Evolutionary conservation across 2,888 invertebrate species (phyloP).

Genomic region (Pachydiplax longipennis): DNA sequence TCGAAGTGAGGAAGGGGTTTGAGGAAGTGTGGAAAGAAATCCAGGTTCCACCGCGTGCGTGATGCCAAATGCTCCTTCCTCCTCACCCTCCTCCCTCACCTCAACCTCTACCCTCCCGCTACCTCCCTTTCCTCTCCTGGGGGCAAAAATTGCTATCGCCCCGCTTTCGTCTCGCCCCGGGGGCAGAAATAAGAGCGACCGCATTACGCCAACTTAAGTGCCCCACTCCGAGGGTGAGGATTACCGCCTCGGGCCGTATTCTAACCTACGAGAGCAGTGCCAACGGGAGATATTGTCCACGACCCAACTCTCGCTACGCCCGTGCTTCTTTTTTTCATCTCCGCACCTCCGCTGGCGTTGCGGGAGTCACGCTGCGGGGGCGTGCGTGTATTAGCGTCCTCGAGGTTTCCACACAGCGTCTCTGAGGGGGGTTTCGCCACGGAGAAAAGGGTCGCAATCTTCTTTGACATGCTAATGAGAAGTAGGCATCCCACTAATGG

Average conservation of each 20-base stretch:
- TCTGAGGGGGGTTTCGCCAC: background rate
- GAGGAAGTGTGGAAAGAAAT: conserved; percentile 31
- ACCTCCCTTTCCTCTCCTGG: background rate
- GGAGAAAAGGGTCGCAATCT: background rate
- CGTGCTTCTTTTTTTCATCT: background rate
- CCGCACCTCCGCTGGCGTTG: background rate
- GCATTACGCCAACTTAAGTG: conserved; percentile 43
- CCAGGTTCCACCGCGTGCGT: conserved; percentile 10
- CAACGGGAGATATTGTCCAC: conserved; percentile 18
- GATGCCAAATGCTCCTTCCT: conserved; percentile 8
- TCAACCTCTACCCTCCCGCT: background rate
- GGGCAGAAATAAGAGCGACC: conserved; percentile 32
- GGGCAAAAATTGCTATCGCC: conserved; percentile 34
- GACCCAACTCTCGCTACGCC: background rate
- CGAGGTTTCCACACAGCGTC: background rate
- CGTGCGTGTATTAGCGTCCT: background rate
- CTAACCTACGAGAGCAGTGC: background rate
- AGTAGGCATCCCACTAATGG: conserved; percentile 27
- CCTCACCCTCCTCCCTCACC: background rate
- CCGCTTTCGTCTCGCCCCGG: conserved; percentile 28
- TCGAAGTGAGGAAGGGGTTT: background rate
- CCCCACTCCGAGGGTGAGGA: background rate
- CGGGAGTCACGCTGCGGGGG: conserved; percentile 26
- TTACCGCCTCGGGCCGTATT: conserved; percentile 14
- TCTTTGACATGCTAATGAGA: conserved; percentile 42